Percentiles rank a stretch among this genome's conserved stretches.
Conservation (phyloP, 1,140 invertebrate genomes). For the Orchestia grillus region DNA sequence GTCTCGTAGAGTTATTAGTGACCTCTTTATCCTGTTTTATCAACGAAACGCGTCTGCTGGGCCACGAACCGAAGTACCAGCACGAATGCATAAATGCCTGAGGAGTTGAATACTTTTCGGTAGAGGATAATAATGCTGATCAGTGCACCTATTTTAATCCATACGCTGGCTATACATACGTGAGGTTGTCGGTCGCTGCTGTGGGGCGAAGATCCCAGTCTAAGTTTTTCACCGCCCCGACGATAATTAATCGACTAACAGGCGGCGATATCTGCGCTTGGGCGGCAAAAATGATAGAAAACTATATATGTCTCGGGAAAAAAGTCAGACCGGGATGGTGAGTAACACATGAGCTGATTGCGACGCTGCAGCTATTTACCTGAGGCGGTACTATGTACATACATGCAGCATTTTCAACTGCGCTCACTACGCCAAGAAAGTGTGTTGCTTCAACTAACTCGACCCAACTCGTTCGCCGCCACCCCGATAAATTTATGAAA, state of each 20-base stretch:
- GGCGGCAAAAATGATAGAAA: no score
- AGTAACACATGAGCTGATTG: not conserved
- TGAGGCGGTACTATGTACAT: not conserved
- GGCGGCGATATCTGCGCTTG: no score
- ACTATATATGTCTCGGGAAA: no score
- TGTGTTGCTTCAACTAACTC: not conserved
- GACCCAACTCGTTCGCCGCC: no score
- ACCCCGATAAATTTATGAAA: no score
- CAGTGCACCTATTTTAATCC: not conserved
- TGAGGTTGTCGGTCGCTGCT: no score
- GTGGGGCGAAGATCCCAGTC: no score
- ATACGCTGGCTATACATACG: no score
- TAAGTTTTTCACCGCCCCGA: no score
- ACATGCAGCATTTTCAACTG: no score
- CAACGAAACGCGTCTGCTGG: not conserved
- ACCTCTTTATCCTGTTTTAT: not conserved
- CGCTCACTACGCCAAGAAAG: not conserved
- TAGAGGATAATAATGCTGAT: not conserved
- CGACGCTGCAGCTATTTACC: not conserved
- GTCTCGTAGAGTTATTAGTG: not conserved
- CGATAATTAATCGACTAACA: no score
- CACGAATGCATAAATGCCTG: not conserved
- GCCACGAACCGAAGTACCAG: not conserved
- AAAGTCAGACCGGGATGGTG: no score
- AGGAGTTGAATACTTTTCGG: not conserved